phyloP scores from a whole-genome alignment of 30 jellyfish, hydroid and myxozoan species.

The Cassiopea andromeda region DNA sequence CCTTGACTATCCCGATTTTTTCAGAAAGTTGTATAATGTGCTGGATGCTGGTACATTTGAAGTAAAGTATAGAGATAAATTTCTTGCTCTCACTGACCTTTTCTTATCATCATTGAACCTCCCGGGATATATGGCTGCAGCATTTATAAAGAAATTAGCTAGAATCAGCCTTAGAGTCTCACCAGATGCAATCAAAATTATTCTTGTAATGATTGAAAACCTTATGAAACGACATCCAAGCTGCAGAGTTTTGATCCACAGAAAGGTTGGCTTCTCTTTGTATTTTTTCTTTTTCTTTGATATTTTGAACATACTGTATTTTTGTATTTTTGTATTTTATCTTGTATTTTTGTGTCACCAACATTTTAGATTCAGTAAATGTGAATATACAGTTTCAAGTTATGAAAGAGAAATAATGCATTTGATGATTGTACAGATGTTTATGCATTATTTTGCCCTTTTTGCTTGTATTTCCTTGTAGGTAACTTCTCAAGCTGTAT shows the following conservation, averaged over 20 bases:
- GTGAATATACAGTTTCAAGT: no score
- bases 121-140: constrained; percentile 96
- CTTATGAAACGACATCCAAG: constrained; percentile 91
- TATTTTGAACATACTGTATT: no score
- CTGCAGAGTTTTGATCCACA: constrained; percentile 80
- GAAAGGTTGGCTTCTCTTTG: constrained; percentile 35
- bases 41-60: constrained; percentile 62
- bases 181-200: constrained; percentile 67
- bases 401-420: no score
- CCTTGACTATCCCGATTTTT: constrained; percentile 93
- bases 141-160: constrained; percentile 87
- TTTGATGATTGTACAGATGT: no score
- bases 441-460: no score
- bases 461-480: no score
- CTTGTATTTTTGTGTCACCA: no score
- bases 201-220: constrained; percentile 76
- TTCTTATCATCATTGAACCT: constrained; percentile 91
- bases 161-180: constrained; percentile 80
- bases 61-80: constrained; percentile 68
- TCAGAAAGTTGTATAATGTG: constrained; percentile 82
- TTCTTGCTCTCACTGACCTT: constrained; percentile 78
- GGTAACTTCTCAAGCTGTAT: no score
- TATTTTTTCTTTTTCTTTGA: neutral
- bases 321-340: no score
- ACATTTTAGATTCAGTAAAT: no score